A percentile compares a stretch with the other conserved stretches of the same genome.
phyloP scores from a whole-genome alignment of 2,113 vertebrate genomes.

The Lagenorhynchus albirostris region DNA sequence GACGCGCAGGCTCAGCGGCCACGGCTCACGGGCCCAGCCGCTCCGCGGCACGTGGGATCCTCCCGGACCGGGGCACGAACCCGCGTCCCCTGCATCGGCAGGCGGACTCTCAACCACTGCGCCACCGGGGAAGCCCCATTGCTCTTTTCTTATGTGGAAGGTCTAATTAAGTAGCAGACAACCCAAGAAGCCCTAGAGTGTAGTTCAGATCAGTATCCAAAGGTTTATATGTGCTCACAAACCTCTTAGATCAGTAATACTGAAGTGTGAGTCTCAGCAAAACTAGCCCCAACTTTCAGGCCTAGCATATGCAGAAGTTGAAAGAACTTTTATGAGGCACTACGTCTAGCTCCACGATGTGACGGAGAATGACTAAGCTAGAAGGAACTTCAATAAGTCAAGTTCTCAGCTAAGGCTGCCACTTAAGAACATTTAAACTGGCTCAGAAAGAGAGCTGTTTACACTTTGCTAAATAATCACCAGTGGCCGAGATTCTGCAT shows the following conservation, averaged over 20 bases:
- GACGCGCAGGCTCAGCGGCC: too few relatives aligned
- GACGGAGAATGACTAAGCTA: neutral
- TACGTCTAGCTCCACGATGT: neutral
- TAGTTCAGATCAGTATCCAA: conserved; percentile 54
- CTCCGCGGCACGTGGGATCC: too few relatives aligned
- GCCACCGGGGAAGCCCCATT: neutral
- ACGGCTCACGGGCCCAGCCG: too few relatives aligned
- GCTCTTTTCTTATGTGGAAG: conserved; percentile 51
- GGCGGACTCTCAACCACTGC: too few relatives aligned
- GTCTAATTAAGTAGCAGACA: conserved; percentile 70
- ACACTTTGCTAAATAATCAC: neutral
- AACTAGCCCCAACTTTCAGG: conserved; percentile 37
- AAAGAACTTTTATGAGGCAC: conserved; percentile 8
- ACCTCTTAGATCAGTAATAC: conserved; percentile 61
- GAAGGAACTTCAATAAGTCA: neutral
- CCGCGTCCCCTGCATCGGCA: too few relatives aligned
- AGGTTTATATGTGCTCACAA: conserved; percentile 52
- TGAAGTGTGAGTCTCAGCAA: conserved; percentile 68
- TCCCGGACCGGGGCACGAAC: too few relatives aligned
- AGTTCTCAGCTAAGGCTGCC: neutral
- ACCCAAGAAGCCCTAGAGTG: conserved; percentile 44
- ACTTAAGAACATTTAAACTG: neutral
- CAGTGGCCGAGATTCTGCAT: neutral
- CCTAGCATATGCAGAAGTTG: conserved; percentile 19
- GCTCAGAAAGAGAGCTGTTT: neutral